Evolutionary conservation across 2,888 invertebrate species (phyloP), one percentile per base, ranked within the genome.

Genomic region (Epinotia nisella): DNA sequence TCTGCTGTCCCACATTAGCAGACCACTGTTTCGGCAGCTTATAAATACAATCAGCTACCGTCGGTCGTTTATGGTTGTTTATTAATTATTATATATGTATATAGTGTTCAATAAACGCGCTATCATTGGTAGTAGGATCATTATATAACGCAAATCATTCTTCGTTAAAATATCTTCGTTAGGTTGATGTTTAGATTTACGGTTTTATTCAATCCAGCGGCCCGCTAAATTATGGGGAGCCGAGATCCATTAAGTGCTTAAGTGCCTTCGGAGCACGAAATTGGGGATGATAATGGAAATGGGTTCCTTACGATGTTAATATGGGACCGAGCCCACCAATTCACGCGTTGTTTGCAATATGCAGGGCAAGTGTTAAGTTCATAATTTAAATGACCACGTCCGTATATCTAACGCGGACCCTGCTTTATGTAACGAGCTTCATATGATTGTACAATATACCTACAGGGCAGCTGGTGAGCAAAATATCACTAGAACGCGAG

Each of bases 171-270:
- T 88, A 88, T 87, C 88, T 87, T 85, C 84, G 79, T 85, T 85
- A 78, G 81, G 85, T 84, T 83, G 86, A 88, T 91, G 90, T 91
- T 89, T 89, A 90, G 91, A 91, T 91, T 91, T 91, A 92, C 90
- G 91, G 88, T 91, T 92, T 92, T 91, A 92, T 92, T 92, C 90
- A 91, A 92, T 92, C 88, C 89, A 90, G 85, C 90, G 87, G 89
- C 87, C 87, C 87, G 87, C 87, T 90, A 91, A 91, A 92, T 92
- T 90, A 91, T 90, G 87, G 87, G 83, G 87, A 90, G 90, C 90
- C 87, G 90, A 89, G 90, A 92, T 90, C 91, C 92, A 91, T 93
- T 92, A 92, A 92, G 91, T 92, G 89, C 91, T 92, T 92, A 92
- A 92, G 92, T 92, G 92, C 91, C 91, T 89, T 87, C 87, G 90